phyloP scores from a whole-genome alignment of 2,888 invertebrate species.

The Coelopa pilipes region DNA sequence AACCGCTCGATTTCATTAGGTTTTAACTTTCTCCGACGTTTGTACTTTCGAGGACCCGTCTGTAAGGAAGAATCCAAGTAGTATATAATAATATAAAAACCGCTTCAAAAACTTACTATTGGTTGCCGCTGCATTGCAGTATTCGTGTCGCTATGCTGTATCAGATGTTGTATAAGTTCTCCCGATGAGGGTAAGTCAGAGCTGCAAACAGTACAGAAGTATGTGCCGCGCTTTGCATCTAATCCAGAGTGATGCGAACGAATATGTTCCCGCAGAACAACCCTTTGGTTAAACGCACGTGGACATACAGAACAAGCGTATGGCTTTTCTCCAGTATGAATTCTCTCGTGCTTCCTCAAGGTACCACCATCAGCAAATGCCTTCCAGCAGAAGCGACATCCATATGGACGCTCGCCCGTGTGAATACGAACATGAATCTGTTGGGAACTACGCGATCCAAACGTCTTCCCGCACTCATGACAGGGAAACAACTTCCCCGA shows the following conservation, averaged over 20 bases:
- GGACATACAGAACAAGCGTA: conserved; percentile 89
- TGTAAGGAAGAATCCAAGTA: conserved; percentile 55
- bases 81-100: neutral
- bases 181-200: conserved; percentile 76
- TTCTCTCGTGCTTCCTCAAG: conserved; percentile 84
- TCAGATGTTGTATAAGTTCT: conserved; percentile 83
- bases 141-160: conserved; percentile 86
- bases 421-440: conserved; percentile 89
- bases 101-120: conserved; percentile 67
- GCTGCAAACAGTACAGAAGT: conserved; percentile 81
- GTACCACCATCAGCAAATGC: conserved; percentile 91
- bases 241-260: conserved; percentile 87
- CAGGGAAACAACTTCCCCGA: conserved; percentile 80
- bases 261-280: conserved; percentile 85
- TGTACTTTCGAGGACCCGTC: conserved; percentile 83
- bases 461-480: conserved; percentile 85
- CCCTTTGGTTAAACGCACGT: conserved; percentile 87
- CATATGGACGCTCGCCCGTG: conserved; percentile 84
- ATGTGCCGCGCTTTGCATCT: conserved; percentile 77
- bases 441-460: conserved; percentile 85
- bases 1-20: conserved; percentile 71
- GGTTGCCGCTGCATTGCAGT: conserved; percentile 84
- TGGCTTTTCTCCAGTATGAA: conserved; percentile 87
- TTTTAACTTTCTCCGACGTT: conserved; percentile 80
- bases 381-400: conserved; percentile 88